phyloP scores from a whole-genome alignment of 2,888 invertebrate species.

The Halictus ligatus region DNA sequence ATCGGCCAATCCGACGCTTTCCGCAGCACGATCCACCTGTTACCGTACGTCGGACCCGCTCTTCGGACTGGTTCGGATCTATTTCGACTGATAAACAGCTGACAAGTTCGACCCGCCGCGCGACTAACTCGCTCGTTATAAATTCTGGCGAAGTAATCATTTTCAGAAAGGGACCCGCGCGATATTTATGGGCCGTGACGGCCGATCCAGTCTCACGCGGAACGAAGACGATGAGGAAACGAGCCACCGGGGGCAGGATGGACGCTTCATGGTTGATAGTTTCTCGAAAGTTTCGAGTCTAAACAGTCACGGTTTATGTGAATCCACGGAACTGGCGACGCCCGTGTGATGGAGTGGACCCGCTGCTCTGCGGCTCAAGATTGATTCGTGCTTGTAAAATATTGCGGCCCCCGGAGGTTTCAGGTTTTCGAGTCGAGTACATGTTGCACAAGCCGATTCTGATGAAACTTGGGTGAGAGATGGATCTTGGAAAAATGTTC shows the following conservation, averaged over 20 bases:
- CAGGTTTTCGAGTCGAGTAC: not conserved
- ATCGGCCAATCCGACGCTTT: constrained; percentile 24
- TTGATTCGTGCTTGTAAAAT: constrained; percentile 6
- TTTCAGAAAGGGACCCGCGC: constrained; percentile 46
- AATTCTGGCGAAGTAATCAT: constrained; percentile 49
- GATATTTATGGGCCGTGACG: constrained; percentile 50
- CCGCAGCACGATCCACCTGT: constrained; percentile 73
- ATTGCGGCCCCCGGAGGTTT: not conserved
- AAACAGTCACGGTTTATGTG: constrained; percentile 4
- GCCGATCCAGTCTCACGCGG: constrained; percentile 1
- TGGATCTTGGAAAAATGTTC: not conserved
- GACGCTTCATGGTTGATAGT: constrained; percentile 9
- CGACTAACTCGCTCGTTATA: constrained; percentile 46
- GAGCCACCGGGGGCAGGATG: not conserved
- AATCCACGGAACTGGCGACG: constrained; percentile 12
- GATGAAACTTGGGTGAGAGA: not conserved
- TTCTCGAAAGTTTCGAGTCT: constrained; percentile 3
- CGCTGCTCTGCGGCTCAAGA: not conserved
- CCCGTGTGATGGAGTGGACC: not conserved
- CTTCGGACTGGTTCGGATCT: constrained; percentile 57
- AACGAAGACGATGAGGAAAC: not conserved
- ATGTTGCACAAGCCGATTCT: not conserved
- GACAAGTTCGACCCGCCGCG: constrained; percentile 55
- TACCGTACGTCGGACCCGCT: constrained; percentile 65
- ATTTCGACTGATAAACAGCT: constrained; percentile 69